Conservation (phyloP, 2,888 invertebrate species). For the Apeira syringaria region DNA sequence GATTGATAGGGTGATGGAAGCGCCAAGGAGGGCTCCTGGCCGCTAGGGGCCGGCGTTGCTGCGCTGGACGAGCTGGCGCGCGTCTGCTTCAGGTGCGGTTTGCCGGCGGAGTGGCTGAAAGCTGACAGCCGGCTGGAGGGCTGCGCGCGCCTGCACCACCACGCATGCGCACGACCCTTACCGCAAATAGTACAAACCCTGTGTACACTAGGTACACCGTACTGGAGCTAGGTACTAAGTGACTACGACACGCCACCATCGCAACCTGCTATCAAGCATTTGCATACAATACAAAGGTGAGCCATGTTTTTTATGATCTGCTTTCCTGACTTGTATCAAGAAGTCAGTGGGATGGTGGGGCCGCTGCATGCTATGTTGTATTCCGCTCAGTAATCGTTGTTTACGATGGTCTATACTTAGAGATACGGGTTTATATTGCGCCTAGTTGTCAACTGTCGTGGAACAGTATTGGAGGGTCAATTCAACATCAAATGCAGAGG, state of each 20-base stretch:
- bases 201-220: slow-evolving; percentile 24
- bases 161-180: slow-evolving; percentile 62
- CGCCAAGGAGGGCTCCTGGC: slow-evolving; percentile 76
- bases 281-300: slow-evolving; percentile 40
- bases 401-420: not conserved
- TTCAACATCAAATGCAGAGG: too few species aligned
- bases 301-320: slow-evolving; percentile 33
- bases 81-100: slow-evolving; percentile 71
- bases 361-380: slow-evolving; percentile 14
- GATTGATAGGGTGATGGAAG: slow-evolving; percentile 55
- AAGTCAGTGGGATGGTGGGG: slow-evolving; percentile 10
- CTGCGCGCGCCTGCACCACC: slow-evolving; percentile 65
- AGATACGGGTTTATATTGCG: not conserved
- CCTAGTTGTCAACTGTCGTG: too few species aligned
- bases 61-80: slow-evolving; percentile 69
- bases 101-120: slow-evolving; percentile 73
- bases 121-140: slow-evolving; percentile 54
- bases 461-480: too few species aligned
- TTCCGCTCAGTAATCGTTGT: not conserved
- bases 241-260: slow-evolving; percentile 28
- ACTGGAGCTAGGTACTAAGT: slow-evolving; percentile 13
- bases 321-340: slow-evolving; percentile 19
- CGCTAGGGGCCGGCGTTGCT: slow-evolving; percentile 80
- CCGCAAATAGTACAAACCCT: slow-evolving; percentile 43
- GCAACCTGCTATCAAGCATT: slow-evolving; percentile 29